phyloP scores from a whole-genome alignment of 2,888 invertebrate genomes.

The Pollenia angustigena region DNA sequence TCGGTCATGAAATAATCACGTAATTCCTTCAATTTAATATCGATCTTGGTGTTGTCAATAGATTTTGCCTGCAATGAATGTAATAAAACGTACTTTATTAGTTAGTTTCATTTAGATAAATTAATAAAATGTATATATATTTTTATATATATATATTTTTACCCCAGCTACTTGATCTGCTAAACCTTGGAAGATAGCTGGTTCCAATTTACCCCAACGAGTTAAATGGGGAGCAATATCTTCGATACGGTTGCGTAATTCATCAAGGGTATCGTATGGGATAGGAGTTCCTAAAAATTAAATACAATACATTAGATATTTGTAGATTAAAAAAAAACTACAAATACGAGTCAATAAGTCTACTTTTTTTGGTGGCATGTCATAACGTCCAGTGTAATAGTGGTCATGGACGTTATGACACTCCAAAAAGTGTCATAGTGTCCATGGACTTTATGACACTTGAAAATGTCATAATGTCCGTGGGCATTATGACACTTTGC shows the following conservation, averaged over 20 bases:
- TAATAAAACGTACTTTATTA: constrained; percentile 3
- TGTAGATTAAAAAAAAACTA: not conserved
- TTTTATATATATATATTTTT: constrained; percentile 81
- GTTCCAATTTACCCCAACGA: constrained; percentile 92
- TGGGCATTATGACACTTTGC: too few relatives aligned
- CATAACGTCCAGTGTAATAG: too few relatives aligned
- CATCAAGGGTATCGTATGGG: constrained; percentile 94
- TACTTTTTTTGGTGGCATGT: too few relatives aligned
- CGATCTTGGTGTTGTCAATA: constrained; percentile 86
- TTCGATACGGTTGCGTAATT: constrained; percentile 91
- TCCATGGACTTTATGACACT: too few relatives aligned
- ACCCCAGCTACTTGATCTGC: constrained; percentile 90
- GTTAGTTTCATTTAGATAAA: not conserved
- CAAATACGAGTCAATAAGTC: not conserved
- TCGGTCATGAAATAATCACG: constrained; percentile 98
- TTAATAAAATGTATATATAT: not conserved
- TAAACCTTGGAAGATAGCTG: constrained; percentile 93
- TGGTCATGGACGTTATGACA: too few relatives aligned
- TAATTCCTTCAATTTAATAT: constrained; percentile 90
- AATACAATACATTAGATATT: not conserved
- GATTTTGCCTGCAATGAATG: constrained; percentile 82
- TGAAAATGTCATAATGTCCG: too few relatives aligned
- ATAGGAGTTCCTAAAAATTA: constrained; percentile 86
- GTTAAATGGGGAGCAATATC: constrained; percentile 95
- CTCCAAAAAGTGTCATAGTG: too few relatives aligned